Conservation (phyloP, 2,888 invertebrate genomes). For the Spialia ferax region DNA sequence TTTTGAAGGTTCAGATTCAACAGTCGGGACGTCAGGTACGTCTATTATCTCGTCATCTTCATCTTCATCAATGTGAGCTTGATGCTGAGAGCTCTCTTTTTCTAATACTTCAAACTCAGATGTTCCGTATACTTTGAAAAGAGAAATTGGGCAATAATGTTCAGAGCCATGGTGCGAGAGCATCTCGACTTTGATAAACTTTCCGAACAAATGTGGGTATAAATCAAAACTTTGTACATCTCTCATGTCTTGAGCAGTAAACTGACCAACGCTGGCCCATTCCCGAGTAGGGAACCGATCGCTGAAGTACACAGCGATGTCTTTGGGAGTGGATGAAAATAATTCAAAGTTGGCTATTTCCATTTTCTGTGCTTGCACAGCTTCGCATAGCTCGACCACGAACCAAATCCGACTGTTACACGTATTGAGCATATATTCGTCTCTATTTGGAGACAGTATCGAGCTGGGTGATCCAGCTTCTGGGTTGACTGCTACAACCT, state of each 20-base stretch:
- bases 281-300: conserved; percentile 97
- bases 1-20: conserved; percentile 85
- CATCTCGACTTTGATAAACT: conserved; percentile 96
- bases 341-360: conserved; percentile 99
- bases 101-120: conserved; percentile 96
- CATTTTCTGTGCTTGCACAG: conserved; percentile 97
- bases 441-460: conserved; percentile 95
- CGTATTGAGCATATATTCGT: conserved; percentile 99
- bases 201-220: conserved; percentile 93
- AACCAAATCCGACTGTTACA: conserved; percentile 98
- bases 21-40: conserved; percentile 77
- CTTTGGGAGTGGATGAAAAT: conserved; percentile 98
- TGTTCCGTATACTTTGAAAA: conserved; percentile 97
- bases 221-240: conserved; percentile 95
- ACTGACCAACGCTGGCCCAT: conserved; percentile 96
- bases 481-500: conserved; percentile 96
- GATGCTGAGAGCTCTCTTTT: conserved; percentile 91
- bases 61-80: conserved; percentile 88
- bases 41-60: conserved; percentile 89
- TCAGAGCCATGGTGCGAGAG: conserved; percentile 98
- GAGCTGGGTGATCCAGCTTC: conserved; percentile 96
- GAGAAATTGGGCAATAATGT: conserved; percentile 99
- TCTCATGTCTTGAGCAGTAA: conserved; percentile 94
- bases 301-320: conserved; percentile 95
- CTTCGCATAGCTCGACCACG: conserved; percentile 98